A percentile compares a stretch with the other conserved stretches of the same genome.
These are phyloP conservation scores for Eleginops maclovinus DNA, from an alignment of 2,113 vertebrate genomes.

Conservation along the genomic window DNA sequence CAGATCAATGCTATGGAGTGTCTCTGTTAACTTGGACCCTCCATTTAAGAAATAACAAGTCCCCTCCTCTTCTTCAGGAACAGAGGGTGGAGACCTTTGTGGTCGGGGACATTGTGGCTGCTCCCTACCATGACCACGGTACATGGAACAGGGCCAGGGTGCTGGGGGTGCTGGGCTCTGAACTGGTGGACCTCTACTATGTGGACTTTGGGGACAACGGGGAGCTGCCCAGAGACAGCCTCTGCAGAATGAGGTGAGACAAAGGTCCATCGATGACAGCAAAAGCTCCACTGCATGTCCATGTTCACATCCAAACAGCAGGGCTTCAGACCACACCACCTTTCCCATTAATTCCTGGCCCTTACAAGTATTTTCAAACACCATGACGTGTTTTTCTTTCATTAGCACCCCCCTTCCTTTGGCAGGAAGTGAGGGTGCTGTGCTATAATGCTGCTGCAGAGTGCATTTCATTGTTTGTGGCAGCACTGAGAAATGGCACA, in stretches of 20 bases:
- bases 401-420: too few relatives aligned
- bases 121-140: conserved; percentile 77
- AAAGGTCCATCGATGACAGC: background rate
- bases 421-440: background rate
- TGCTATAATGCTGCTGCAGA: background rate
- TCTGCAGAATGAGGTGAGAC: conserved; percentile 87
- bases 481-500: background rate
- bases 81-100: conserved; percentile 76
- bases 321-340: background rate
- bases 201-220: conserved; percentile 93
- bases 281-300: too few relatives aligned
- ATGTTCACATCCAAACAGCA: background rate
- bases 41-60: background rate
- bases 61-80: conserved; percentile 68
- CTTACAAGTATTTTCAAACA: background rate
- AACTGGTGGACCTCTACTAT: conserved; percentile 88
- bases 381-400: too few relatives aligned
- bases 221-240: conserved; percentile 78
- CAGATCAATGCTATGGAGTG: too few relatives aligned
- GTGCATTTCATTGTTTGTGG: conserved; percentile 4
- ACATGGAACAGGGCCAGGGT: conserved; percentile 91
- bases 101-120: conserved; percentile 91
- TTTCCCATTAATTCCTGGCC: background rate
- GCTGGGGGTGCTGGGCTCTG: conserved; percentile 82
- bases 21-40: too few relatives aligned